Evolutionary conservation across 2,797 vertebrate species (phyloP).

Genomic region (Notamacropus eugenii): DNA sequence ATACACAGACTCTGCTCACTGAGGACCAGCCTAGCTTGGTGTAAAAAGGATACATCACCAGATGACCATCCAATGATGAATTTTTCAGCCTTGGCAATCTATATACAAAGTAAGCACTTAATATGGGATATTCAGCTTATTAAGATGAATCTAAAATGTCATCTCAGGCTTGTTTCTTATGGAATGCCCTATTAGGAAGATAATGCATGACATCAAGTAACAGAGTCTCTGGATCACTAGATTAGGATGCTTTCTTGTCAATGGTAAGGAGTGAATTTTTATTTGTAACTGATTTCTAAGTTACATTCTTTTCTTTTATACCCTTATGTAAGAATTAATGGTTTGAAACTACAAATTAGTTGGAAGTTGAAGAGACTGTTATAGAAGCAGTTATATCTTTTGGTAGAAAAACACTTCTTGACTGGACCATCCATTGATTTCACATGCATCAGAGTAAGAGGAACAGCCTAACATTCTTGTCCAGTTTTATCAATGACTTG

Average conservation of each 20-base stretch:
- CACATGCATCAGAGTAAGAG: not conserved
- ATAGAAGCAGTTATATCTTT: conserved; percentile 39
- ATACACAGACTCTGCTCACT: not conserved
- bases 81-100: not conserved
- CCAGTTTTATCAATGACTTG: not conserved
- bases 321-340: conserved; percentile 7
- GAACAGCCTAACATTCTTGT: not conserved
- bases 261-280: conserved; percentile 36
- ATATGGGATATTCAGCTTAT: not conserved
- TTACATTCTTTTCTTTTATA: conserved; percentile 43
- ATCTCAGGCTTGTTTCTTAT: conserved; percentile 2
- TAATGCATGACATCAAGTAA: not conserved
- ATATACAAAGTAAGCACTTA: not conserved
- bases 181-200: not conserved
- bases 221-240: not conserved
- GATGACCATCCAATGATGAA: not conserved
- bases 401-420: not conserved
- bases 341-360: conserved; percentile 54
- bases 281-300: conserved; percentile 37
- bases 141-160: conserved; percentile 8
- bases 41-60: not conserved
- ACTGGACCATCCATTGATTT: not conserved
- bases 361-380: conserved; percentile 26
- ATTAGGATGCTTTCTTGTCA: conserved; percentile 34
- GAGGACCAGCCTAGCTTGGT: not conserved